Conservation (phyloP, 1,140 invertebrate species). For the Dendrolimus punctatus region DNA sequence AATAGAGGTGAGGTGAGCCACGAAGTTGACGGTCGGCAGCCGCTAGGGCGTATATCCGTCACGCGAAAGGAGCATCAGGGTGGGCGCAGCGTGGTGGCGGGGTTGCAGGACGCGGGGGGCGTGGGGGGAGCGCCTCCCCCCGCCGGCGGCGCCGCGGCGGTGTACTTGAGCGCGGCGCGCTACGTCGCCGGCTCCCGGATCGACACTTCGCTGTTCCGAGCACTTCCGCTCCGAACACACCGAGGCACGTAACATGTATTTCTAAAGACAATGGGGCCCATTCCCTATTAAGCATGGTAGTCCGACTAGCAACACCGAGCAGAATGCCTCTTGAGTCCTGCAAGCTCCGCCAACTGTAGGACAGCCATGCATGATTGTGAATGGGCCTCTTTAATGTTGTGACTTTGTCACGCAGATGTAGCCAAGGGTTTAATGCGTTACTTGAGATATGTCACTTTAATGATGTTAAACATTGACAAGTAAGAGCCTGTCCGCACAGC, state of each 20-base stretch:
- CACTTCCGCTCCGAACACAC: constrained; percentile 33
- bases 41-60: constrained; percentile 8
- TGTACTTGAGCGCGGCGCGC: constrained; percentile 46
- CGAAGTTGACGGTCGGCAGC: constrained; percentile 10
- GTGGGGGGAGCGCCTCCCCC: constrained; percentile 7
- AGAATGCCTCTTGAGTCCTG: too few relatives aligned
- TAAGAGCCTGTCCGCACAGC: too few relatives aligned
- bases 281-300: too few relatives aligned
- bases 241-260: constrained; percentile 21
- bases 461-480: too few relatives aligned
- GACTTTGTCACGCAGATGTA: too few relatives aligned
- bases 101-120: constrained; percentile 11
- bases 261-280: too few relatives aligned
- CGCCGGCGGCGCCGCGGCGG: constrained; percentile 30
- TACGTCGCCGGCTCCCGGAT: constrained; percentile 49
- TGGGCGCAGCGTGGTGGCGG: constrained; percentile 20
- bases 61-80: constrained; percentile 5
- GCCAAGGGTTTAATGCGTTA: too few relatives aligned
- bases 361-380: too few relatives aligned
- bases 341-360: too few relatives aligned
- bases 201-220: constrained; percentile 48
- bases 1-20: constrained; percentile 38
- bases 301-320: too few relatives aligned
- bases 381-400: too few relatives aligned
- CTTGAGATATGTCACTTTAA: too few relatives aligned